Base-by-base conservation (phyloP, 2,797 vertebrate genomes). In the Antennarius maculatus region DNA sequence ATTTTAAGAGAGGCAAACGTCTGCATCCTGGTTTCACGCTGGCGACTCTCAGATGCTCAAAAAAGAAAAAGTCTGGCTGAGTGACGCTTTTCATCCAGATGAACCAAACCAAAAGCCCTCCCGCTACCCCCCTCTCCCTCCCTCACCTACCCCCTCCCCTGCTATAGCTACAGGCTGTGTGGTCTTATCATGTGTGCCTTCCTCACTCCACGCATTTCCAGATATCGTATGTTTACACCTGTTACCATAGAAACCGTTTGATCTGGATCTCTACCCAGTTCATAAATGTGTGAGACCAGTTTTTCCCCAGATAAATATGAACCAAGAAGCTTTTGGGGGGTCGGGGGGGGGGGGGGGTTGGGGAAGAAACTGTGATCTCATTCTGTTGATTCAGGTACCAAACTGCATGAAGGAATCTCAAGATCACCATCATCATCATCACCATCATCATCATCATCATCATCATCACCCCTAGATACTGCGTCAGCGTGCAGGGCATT, bases 161-260 rank as follows among this genome's bases (percentile, higher is more conserved):
- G 41, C 71, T 69, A 77, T 77, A 85, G 87, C 89, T 76, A 73
- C 80, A 76, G 88, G 83, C 88, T 88, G 86, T 90, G 89, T 93
- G 91, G 88, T 94, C 86, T 90, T 90, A 90, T 93, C 91, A 91
- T 93, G 90, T 94, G 93, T 94, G 94, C 94, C 93, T 94, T 94
- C 92, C 90, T 93, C 86, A 79, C 84, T 90, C 85, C 89, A 75
- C 86, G 88, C 89, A 87, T 88, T 90, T 89, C 86, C 90, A 86
- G 65, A 86, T 84, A 88, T 66, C 79, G 72, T 87, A 81, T 89
- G 91, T 94, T 93, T 92, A 92, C 91, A 90, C 84, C 87, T 70
- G 68, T 59, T 89, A 88, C 71, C 85, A 23, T 23, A 85, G 76
- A 85, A 86, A 80, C 76, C 56, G 54, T 64, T 62, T 12, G 61